A percentile compares a stretch with the other conserved stretches of the same genome.
These are phyloP conservation scores for Malurus melanocephalus DNA, from an alignment of 2,113 vertebrate species.

Conservation along the genomic window DNA sequence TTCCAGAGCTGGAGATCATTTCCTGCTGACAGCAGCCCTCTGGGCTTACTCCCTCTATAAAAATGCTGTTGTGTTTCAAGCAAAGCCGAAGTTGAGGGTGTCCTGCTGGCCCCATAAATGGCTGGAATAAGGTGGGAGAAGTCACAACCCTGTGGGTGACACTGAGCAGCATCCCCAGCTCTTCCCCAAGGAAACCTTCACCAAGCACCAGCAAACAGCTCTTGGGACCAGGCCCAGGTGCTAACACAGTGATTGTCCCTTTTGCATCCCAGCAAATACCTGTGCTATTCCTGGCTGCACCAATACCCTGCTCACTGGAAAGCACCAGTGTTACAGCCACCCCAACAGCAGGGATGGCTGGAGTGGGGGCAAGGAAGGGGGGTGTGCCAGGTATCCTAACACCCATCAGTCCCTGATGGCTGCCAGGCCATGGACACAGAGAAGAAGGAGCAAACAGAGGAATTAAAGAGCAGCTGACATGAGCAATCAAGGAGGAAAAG, in stretches of 20 bases:
- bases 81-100: background rate
- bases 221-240: background rate
- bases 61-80: background rate
- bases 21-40: background rate
- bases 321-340: background rate
- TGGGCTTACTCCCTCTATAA: background rate
- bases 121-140: background rate
- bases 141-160: background rate
- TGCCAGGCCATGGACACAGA: background rate
- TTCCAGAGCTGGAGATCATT: background rate
- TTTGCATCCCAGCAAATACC: background rate
- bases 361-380: background rate
- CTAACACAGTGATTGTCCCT: background rate
- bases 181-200: background rate
- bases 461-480: background rate
- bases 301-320: background rate
- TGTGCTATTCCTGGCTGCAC: background rate
- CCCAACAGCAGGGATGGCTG: fast-evolving
- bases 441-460: background rate
- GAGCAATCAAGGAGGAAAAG: background rate
- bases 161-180: background rate
- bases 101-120: no score
- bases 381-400: background rate
- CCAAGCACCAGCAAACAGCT: background rate
- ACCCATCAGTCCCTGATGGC: fast-evolving